Base-by-base conservation (phyloP, 2,797 vertebrate genomes). In the Ctenochaetus hawaiiensis region DNA sequence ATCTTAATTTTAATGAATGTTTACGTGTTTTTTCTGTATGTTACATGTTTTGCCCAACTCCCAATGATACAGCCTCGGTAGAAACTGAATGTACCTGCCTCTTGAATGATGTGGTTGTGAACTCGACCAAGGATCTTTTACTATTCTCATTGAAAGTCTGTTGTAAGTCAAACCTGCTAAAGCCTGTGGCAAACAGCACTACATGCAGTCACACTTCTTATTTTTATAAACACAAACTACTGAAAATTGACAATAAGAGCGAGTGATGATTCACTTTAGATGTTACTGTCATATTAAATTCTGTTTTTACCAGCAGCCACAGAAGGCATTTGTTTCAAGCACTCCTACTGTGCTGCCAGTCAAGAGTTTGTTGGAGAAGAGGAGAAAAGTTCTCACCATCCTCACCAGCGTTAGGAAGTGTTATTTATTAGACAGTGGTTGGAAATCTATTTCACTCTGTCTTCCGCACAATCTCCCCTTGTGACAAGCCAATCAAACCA, bases 401-500 rank as follows among this genome's bases (percentile, higher is more conserved):
- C 6, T 17, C 9, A 41, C n/a, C 37, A 10, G 37, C 1, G 3
- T 63, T 74, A 45, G 53, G 48, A 58, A 66, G 49, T 12, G 37
- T 70, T 78, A 48, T 81, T 75, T 75, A 75, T 70, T 39, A 67
- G 72, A 77, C 62, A 58, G 63, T 39, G 2, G 39, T 30, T 47
- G 52, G 34, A 75, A 80, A 74, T 66, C 58, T 48, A 74, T 70
- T 68, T 56, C 37, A 43, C 56, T 63, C 65, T 16, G n/a, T 54
- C 67, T 77, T 71, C 39, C 61, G 56, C 61, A 56, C 37, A 41
- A 62, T n/a, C 67, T 66, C 37, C 63, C 58, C 66, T 82, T 53
- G 77, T 87, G 85, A 88, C 75, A 53, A 39, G 56, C 75, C 67
- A 78, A 83, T 83, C 67, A 90, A 87, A 89, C 66, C 63, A 20